These are phyloP conservation scores for Orchesellides sinensis DNA, from an alignment of 2,888 invertebrate genomes.

Conservation along the genomic window DNA sequence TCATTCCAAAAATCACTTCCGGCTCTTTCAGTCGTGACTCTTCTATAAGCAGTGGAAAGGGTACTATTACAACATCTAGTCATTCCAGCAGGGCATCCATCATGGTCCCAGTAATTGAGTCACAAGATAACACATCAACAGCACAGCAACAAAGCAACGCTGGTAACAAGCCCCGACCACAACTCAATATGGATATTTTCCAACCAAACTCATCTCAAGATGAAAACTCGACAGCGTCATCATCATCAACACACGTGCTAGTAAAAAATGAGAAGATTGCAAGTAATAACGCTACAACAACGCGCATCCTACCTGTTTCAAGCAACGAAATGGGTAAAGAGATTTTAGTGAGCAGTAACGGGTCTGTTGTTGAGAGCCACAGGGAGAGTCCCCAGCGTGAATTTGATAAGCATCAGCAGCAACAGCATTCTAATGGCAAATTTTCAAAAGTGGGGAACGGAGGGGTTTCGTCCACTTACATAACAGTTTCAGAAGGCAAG, in stretches of 20 bases:
- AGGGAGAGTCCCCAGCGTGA: neutral
- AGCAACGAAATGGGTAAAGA: neutral
- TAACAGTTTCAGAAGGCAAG: slow-evolving; percentile 49
- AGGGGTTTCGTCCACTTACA: slow-evolving; percentile 43
- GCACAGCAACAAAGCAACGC: slow-evolving; percentile 2
- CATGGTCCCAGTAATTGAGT: slow-evolving; percentile 54
- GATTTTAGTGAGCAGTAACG: neutral
- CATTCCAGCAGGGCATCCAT: slow-evolving; percentile 56
- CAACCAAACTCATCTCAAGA: slow-evolving; percentile 11
- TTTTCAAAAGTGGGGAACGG: slow-evolving; percentile 6
- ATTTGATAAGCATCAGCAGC: slow-evolving; percentile 3
- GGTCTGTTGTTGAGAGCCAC: neutral
- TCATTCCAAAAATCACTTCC: slow-evolving; percentile 61
- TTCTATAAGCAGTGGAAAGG: slow-evolving; percentile 50
- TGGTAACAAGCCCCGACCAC: slow-evolving; percentile 23
- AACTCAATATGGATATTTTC: slow-evolving; percentile 51
- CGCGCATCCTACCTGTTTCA: neutral
- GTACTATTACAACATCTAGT: slow-evolving; percentile 61
- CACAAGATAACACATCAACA: slow-evolving; percentile 14
- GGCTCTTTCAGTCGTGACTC: slow-evolving; percentile 42
- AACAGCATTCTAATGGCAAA: slow-evolving; percentile 10
- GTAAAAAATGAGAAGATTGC: neutral
- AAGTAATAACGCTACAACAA: neutral
- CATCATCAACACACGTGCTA: neutral
- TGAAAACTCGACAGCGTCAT: neutral